Base-by-base conservation (phyloP, 2,113 vertebrate genomes). In the Oryzias celebensis region DNA sequence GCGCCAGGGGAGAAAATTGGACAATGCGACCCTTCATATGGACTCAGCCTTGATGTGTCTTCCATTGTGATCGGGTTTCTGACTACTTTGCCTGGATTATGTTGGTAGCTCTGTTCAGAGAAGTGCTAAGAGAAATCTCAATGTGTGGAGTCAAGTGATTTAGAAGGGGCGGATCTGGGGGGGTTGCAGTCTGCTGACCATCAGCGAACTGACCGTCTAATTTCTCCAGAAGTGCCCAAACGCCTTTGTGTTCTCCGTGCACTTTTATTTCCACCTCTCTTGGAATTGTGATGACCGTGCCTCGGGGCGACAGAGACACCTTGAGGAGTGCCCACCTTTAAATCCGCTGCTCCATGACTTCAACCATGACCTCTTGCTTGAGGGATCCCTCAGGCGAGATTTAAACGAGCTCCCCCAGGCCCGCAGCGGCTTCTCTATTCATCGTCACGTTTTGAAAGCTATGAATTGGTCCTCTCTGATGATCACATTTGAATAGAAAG, bases 361-460 rank as follows among this genome's bases (percentile, higher is more conserved):
- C 89, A 90, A 89, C 89, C 90, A 56, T 91, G 90, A 93, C 90
- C 92, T 87, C 87, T 90, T 71, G 91, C 92, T 90, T 56, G 84
- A 87, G 89, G 90, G 89, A 87, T 89, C 91, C 92, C 90, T 80
- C 84, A 89, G 92, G 92, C 91, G 57, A 93, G 89, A 90, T 93
- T 93, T 93, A 92, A 93, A 93, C 89, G 90, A 93, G 92, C 90
- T 93, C 91, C 91, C 92, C 73, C 82, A 91, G 91, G 91, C 90
- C 88, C 66, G 67, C 71, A 14, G 70, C 52, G 54, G 59, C 68
- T 75, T 68, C 70, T 86, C 78, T 72, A 41, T 77, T 75, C 68
- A 65, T 82, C 72, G 80, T 77, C 72, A 59, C 76, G 6, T 76
- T 76, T 71, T 78, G 20, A 56, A 75, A 85, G 78, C 67, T 50